Conservation (phyloP, 2,888 invertebrate species). For the Tromatobia lineatoria region DNA sequence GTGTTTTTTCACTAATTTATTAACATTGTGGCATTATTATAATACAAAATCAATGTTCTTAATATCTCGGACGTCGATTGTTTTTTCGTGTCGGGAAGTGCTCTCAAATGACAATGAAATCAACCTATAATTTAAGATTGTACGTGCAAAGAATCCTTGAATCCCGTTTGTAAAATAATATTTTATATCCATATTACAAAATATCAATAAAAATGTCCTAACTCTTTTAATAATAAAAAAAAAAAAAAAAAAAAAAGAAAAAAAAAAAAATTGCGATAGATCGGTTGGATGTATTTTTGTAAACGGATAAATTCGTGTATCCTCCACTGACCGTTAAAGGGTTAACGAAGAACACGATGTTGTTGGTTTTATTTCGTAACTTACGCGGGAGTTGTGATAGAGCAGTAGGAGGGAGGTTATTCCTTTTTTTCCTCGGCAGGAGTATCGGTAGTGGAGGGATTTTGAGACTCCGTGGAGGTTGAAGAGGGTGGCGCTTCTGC, state of each 20-base stretch:
- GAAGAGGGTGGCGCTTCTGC: conserved; percentile 74
- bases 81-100: too few species aligned
- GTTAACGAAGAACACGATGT: conserved; percentile 15
- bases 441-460: conserved; percentile 76
- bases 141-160: too few species aligned
- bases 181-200: not conserved
- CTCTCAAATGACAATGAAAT: too few species aligned
- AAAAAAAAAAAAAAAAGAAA: too few species aligned
- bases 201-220: not conserved
- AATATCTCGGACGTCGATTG: too few species aligned
- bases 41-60: too few species aligned
- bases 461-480: conserved; percentile 78
- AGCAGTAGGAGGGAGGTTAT: conserved; percentile 74
- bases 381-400: conserved; percentile 70
- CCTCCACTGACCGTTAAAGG: not conserved
- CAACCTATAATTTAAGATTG: too few species aligned
- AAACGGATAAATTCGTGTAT: not conserved
- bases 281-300: not conserved
- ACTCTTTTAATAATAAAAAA: not conserved
- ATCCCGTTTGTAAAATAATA: too few species aligned
- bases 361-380: conserved; percentile 30
- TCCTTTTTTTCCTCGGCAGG: conserved; percentile 82
- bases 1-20: too few species aligned
- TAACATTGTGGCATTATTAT: too few species aligned
- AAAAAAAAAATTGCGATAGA: not conserved